Conservation (phyloP, 2,888 invertebrate genomes). For the Kryphioiulus occultus region DNA sequence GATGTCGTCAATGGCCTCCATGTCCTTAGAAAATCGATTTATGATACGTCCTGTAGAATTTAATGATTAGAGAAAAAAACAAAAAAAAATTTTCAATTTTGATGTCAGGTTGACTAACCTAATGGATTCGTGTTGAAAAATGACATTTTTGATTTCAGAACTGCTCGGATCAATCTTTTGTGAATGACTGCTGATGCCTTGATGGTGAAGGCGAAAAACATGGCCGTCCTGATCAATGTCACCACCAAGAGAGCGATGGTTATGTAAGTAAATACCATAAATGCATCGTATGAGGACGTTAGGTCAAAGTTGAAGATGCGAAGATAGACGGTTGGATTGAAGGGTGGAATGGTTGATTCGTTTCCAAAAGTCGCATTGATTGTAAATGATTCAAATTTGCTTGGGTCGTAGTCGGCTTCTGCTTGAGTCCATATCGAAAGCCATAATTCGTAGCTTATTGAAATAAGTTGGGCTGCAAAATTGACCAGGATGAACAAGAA, state of each 20-base stretch:
- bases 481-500: constrained; percentile 64
- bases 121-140: constrained; percentile 90
- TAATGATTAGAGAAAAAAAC: background rate
- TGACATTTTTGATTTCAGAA: constrained; percentile 80
- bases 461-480: constrained; percentile 60
- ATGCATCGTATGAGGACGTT: constrained; percentile 52
- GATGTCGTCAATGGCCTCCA: constrained; percentile 50
- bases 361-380: background rate
- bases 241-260: constrained; percentile 36
- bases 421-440: constrained; percentile 60
- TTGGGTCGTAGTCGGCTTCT: background rate
- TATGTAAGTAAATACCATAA: constrained; percentile 51
- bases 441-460: constrained; percentile 63
- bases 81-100: too few relatives aligned
- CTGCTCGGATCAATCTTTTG: constrained; percentile 80
- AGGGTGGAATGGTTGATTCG: background rate
- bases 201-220: constrained; percentile 80
- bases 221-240: constrained; percentile 69
- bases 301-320: constrained; percentile 50
- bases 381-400: background rate
- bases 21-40: constrained; percentile 49
- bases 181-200: constrained; percentile 79
- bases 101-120: too few relatives aligned
- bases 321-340: constrained; percentile 35
- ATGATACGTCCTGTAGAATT: constrained; percentile 40